A percentile compares a stretch with the other conserved stretches of the same genome.
These are phyloP conservation scores for Scaeva pyrastri DNA, from an alignment of 2,888 invertebrate species.

Conservation along the genomic window DNA sequence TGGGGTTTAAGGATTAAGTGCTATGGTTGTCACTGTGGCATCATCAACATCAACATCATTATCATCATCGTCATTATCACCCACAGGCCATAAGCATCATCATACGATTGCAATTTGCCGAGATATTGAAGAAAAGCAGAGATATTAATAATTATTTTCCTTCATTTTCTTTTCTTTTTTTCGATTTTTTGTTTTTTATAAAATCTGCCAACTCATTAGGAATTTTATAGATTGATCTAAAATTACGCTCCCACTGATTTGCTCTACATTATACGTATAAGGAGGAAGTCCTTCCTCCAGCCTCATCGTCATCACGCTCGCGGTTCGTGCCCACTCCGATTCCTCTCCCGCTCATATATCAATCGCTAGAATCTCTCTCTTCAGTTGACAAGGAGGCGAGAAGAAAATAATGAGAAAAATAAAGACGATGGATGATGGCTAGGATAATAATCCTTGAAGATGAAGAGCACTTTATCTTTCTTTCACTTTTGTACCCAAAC, in stretches of 20 bases:
- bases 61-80: conserved; percentile 24
- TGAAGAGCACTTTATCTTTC: conserved; percentile 63
- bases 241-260: conserved; percentile 44
- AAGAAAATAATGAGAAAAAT: conserved; percentile 73
- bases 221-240: conserved; percentile 62
- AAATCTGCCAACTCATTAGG: conserved; percentile 70
- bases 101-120: conserved; percentile 61
- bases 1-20: conserved; percentile 66
- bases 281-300: neutral
- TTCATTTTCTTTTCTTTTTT: conserved; percentile 19
- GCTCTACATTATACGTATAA: too few relatives aligned
- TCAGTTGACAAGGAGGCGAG: conserved; percentile 54
- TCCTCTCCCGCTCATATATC: neutral
- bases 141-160: conserved; percentile 47
- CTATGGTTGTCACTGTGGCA: conserved; percentile 58
- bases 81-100: conserved; percentile 6
- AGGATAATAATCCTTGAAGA: conserved; percentile 64
- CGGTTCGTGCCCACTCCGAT: too few relatives aligned
- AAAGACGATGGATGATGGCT: conserved; percentile 70
- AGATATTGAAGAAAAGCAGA: conserved; percentile 38
- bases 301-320: neutral
- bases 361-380: conserved; percentile 9
- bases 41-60: conserved; percentile 17
- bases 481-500: conserved; percentile 44
- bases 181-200: conserved; percentile 25